phyloP scores from a whole-genome alignment of 2,888 invertebrate genomes.

The Nebria brevicollis region DNA sequence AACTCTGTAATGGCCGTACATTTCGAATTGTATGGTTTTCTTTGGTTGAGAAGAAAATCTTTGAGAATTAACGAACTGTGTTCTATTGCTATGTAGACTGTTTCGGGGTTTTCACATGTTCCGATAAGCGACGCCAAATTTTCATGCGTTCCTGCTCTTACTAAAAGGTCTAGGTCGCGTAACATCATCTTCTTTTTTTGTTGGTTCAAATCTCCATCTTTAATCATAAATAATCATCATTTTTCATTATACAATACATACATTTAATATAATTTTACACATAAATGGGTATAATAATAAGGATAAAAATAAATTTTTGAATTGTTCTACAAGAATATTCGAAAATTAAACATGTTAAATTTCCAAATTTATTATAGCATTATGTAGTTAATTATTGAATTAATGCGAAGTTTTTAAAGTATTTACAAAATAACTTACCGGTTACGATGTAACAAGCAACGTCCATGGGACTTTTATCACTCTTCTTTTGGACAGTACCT shows the following conservation, averaged over 20 bases:
- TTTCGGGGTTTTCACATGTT: constrained; percentile 81
- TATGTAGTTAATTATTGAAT: too few species aligned
- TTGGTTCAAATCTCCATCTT: constrained; percentile 63
- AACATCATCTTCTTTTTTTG: constrained; percentile 67
- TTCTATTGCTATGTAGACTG: constrained; percentile 79
- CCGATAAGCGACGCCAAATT: constrained; percentile 80
- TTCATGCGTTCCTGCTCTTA: constrained; percentile 75
- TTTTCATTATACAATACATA: not conserved
- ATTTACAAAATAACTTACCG: constrained; percentile 50
- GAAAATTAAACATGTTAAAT: too few species aligned
- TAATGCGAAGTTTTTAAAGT: too few species aligned
- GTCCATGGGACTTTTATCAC: constrained; percentile 66
- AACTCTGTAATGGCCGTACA: constrained; percentile 72
- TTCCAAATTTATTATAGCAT: too few species aligned
- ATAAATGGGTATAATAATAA: too few species aligned
- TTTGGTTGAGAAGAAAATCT: constrained; percentile 68
- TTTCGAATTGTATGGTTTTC: constrained; percentile 54
- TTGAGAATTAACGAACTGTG: constrained; percentile 75
- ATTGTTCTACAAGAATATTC: too few species aligned
- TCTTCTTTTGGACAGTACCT: constrained; percentile 71
- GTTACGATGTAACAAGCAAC: constrained; percentile 72
- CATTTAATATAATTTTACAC: too few species aligned
- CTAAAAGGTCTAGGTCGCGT: constrained; percentile 77
- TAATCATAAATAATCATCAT: constrained; percentile 19
- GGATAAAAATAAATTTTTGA: too few species aligned